Base-by-base conservation (phyloP, 2,888 invertebrate genomes). In the Erebia ligea region DNA sequence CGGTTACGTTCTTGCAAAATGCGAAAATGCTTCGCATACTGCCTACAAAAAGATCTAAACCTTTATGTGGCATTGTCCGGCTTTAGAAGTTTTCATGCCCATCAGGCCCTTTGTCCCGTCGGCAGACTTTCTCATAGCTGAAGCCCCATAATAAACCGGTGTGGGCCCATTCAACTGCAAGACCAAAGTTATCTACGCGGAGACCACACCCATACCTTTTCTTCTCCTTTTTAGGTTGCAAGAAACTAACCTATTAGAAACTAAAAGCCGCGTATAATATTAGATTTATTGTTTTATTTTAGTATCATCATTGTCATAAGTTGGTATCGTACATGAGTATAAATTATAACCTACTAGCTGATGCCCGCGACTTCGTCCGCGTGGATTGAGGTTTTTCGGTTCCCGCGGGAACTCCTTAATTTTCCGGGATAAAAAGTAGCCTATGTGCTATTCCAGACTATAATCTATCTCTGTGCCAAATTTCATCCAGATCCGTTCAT, bases 21-120 rank as follows among this genome's bases (percentile, higher is more conserved):
- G 82, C 78, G 83, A 85, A 84, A 89, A 89, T 84, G 84, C 83
- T 84, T 82, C 83, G 84, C 85, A 82, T 82, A 84, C 78, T 82
- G 78, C 77, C 76, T 79, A 79, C 81, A 84, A 84, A 83, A 85
- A 82, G 82, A 84, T 82, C 82, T 83, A 85, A 86, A 84, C 83
- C 77, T 90, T 91, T 91, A 91, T 91, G 89, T 85, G 73, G 85
- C 82, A 90, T 91, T 91, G 90, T 91, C 81, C 82, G 74, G 72
- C 69, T 71, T 75, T 69, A 79, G 81, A 81, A 82, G 81, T 82
- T 84, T 83, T 81, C 81, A 76, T 82, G 81, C 83, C 86, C 86
- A 87, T 87, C 88, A 85, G 76, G 72, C 75, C 80, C 80, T 81
- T 84, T 82, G 83, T 82, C 73, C 76, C 77, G 81, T 81, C 85